A percentile compares a stretch with the other conserved stretches of the same genome.
phyloP scores from a whole-genome alignment of 2,113 vertebrate genomes.

The Smithornis capensis region DNA sequence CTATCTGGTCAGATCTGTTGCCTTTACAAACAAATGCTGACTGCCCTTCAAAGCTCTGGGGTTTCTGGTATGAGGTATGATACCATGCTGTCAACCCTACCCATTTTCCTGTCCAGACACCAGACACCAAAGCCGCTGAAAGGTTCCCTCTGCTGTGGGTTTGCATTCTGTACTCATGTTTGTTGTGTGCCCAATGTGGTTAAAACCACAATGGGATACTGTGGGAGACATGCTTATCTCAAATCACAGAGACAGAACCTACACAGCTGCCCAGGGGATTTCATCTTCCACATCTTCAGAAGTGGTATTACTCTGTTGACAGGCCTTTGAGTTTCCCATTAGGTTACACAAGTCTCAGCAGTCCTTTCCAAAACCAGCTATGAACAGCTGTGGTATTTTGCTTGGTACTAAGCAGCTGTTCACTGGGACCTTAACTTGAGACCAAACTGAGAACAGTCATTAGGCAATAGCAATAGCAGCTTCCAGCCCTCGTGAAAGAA shows the following conservation, averaged over 20 bases:
- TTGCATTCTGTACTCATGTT: neutral
- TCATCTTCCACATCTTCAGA: neutral
- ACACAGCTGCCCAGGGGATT: neutral
- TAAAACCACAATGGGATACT: neutral
- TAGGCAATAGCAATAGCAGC: neutral
- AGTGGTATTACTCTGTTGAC: conserved; percentile 1
- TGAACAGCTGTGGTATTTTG: neutral
- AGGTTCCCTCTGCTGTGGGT: conserved; percentile 4
- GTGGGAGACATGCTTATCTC: neutral
- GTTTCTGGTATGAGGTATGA: neutral
- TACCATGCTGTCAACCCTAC: neutral
- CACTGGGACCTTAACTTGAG: neutral
- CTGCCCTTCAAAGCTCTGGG: neutral
- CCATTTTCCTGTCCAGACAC: neutral
- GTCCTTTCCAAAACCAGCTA: neutral
- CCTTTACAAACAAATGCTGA: neutral
- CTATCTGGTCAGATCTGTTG: neutral
- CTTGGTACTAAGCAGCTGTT: neutral
- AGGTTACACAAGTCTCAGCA: neutral
- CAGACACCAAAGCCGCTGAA: neutral
- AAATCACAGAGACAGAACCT: neutral
- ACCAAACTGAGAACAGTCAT: neutral
- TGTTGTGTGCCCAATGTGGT: neutral
- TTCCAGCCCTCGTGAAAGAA: neutral
- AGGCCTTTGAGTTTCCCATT: neutral